phyloP scores from a whole-genome alignment of 2,888 invertebrate genomes.

The Hemicrepidius hirtus region DNA sequence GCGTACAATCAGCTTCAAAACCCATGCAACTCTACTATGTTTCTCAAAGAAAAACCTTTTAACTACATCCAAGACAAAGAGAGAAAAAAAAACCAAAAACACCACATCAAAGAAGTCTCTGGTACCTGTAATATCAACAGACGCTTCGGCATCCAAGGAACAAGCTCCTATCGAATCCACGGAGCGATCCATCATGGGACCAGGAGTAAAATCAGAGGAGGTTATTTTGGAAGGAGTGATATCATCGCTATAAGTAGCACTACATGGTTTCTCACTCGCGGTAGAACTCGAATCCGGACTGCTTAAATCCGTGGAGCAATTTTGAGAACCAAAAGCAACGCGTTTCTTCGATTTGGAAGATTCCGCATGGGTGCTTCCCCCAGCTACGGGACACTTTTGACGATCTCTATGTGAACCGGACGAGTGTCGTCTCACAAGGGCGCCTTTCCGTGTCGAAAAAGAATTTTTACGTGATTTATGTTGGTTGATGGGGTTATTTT shows the following conservation, averaged over 20 bases:
- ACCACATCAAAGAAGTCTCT: not conserved
- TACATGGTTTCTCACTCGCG: conserved; percentile 69
- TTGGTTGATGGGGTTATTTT: conserved; percentile 36
- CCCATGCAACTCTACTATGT: not conserved
- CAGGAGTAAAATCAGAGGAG: conserved; percentile 64
- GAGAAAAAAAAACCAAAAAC: conserved; percentile 13
- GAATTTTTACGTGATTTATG: conserved; percentile 38
- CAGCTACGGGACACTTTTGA: not conserved
- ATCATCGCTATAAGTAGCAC: conserved; percentile 55
- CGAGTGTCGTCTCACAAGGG: conserved; percentile 22
- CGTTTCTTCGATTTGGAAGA: conserved; percentile 1
- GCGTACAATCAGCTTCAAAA: not conserved
- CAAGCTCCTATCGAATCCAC: conserved; percentile 92
- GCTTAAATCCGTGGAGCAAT: conserved; percentile 13
- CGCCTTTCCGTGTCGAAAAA: conserved; percentile 30
- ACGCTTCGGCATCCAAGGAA: conserved; percentile 88
- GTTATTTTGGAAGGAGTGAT: conserved; percentile 46
- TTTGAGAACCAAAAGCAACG: not conserved
- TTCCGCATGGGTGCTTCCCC: conserved; percentile 9
- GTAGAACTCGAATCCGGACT: conserved; percentile 22
- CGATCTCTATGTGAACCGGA: not conserved
- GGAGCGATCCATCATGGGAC: conserved; percentile 82
- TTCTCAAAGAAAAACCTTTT: not conserved
- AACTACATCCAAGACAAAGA: not conserved
- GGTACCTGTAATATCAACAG: conserved; percentile 85